Evolutionary conservation across 2,113 vertebrate species (phyloP).

Genomic region (Hypanus sabinus): DNA sequence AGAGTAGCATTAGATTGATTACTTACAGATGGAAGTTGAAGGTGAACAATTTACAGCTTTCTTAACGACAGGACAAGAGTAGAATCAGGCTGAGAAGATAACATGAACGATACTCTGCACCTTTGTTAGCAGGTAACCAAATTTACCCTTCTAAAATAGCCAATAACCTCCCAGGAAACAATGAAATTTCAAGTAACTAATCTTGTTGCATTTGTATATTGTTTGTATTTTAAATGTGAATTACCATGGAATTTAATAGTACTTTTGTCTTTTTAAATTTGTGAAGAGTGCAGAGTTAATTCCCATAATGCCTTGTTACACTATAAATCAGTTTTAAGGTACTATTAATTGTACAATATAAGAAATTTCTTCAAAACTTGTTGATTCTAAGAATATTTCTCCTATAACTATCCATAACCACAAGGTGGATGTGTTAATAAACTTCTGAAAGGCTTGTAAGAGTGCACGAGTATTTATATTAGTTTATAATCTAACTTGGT

Average conservation of each 20-base stretch:
- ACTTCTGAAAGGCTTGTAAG: neutral
- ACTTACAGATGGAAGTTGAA: slow-evolving; percentile 41
- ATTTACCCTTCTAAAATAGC: neutral
- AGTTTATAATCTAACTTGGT: neutral
- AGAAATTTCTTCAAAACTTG: neutral
- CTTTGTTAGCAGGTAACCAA: neutral
- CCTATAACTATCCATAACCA: neutral
- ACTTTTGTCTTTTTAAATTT: neutral
- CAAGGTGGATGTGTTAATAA: neutral
- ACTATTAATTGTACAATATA: neutral
- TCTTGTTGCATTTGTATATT: neutral
- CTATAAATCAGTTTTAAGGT: neutral
- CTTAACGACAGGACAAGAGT: neutral
- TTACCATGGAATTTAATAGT: neutral
- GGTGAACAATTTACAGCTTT: slow-evolving; percentile 42
- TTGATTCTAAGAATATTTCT: neutral
- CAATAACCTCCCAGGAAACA: neutral
- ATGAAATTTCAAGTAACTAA: neutral
- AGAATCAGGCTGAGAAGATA: slow-evolving; percentile 17
- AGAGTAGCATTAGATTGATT: slow-evolving; percentile 44
- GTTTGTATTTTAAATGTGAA: neutral
- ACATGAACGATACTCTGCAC: neutral
- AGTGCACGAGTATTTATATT: neutral
- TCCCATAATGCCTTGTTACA: too few relatives aligned
- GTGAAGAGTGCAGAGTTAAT: neutral